A percentile compares a stretch with the other conserved stretches of the same genome.
phyloP scores from a whole-genome alignment of 1,140 invertebrate genomes.

The Saccostrea echinata region DNA sequence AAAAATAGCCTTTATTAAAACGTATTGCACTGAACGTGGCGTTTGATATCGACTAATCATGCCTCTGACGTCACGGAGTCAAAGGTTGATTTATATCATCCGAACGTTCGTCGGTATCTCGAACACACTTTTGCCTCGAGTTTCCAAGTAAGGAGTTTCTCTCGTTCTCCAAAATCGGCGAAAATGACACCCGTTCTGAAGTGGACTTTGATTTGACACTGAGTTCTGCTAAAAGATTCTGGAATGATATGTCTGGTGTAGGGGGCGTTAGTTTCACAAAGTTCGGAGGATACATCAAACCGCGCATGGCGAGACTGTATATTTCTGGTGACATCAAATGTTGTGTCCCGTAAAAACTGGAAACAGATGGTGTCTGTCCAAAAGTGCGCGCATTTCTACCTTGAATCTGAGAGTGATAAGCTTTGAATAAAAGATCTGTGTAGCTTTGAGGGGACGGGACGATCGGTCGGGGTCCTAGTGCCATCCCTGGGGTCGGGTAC shows the following conservation, averaged over 20 bases:
- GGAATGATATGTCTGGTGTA: constrained; percentile 86
- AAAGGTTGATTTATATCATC: constrained; percentile 2
- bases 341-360: constrained; percentile 44
- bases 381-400: constrained; percentile 61
- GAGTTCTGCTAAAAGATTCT: constrained; percentile 88
- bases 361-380: constrained; percentile 5
- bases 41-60: too few relatives aligned
- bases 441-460: constrained; percentile 83
- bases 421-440: constrained; percentile 88
- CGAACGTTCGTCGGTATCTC: background rate
- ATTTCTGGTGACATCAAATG: constrained; percentile 44
- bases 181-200: constrained; percentile 7
- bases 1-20: background rate
- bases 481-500: constrained; percentile 79
- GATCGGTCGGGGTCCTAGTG: constrained; percentile 83
- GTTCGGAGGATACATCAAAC: constrained; percentile 58
- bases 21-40: background rate
- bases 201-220: constrained; percentile 14
- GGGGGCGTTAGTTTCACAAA: constrained; percentile 68
- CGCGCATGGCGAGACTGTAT: constrained; percentile 58
- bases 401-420: constrained; percentile 84
- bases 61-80: background rate
- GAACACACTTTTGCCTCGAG: background rate
- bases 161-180: constrained; percentile 3
- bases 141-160: background rate